phyloP scores from a whole-genome alignment of 2,888 invertebrate species.

The Cataglyphis rosenhaueri region DNA sequence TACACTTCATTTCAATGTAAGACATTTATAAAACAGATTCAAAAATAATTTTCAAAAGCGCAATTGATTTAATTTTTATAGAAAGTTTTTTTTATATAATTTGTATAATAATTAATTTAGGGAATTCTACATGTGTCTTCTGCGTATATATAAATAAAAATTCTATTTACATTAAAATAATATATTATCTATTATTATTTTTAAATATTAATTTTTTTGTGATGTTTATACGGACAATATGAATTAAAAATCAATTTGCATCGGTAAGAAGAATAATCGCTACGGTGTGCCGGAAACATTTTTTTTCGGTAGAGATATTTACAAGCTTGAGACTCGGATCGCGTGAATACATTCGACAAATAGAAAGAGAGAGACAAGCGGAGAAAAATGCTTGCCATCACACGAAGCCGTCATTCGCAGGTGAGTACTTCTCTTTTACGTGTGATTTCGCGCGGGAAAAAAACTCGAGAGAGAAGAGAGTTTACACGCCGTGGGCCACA shows the following conservation, averaged over 20 bases:
- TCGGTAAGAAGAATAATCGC: conserved; percentile 13
- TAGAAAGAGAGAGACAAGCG: conserved; percentile 46
- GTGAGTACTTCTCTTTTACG: conserved; percentile 45
- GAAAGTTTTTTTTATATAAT: neutral
- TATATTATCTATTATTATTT: neutral
- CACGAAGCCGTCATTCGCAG: conserved; percentile 60
- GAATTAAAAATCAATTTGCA: conserved; percentile 65
- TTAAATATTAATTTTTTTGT: neutral
- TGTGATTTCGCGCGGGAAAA: conserved; percentile 50
- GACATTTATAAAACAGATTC: neutral
- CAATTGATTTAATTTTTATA: neutral
- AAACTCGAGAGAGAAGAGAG: conserved; percentile 31
- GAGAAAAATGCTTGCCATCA: conserved; percentile 58
- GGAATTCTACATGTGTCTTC: neutral
- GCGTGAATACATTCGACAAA: conserved; percentile 64
- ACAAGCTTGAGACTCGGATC: conserved; percentile 66
- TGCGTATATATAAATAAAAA: neutral
- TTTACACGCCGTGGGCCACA: conserved; percentile 18
- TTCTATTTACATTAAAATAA: neutral
- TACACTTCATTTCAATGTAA: neutral
- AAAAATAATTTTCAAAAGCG: neutral
- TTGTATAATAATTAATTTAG: neutral
- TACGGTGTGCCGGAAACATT: conserved; percentile 51
- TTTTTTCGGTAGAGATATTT: conserved; percentile 59
- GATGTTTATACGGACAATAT: conserved; percentile 1